phyloP scores from a whole-genome alignment of 2,888 invertebrate species.

The Sturmia bella region DNA sequence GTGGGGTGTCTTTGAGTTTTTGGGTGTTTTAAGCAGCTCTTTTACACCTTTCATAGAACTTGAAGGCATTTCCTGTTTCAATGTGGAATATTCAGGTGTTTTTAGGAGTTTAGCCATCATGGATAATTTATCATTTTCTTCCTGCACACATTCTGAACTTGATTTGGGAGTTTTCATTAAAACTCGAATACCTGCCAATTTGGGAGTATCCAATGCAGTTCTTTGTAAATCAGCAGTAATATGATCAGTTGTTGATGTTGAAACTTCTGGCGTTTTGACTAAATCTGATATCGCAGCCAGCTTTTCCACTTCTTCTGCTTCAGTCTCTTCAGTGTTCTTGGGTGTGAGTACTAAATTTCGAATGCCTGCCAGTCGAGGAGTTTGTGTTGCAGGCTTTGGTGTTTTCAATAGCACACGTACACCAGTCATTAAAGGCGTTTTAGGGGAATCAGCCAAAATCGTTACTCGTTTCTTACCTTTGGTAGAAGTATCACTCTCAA shows the following conservation, averaged over 20 bases:
- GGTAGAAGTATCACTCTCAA: not conserved
- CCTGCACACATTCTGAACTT: slow-evolving; percentile 39
- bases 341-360: slow-evolving; percentile 71
- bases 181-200: slow-evolving; percentile 68
- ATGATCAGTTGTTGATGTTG: slow-evolving; percentile 35
- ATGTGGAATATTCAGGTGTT: slow-evolving; percentile 71
- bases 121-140: slow-evolving; percentile 60
- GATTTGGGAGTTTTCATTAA: slow-evolving; percentile 71
- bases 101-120: slow-evolving; percentile 74
- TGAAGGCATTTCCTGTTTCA: slow-evolving; percentile 8
- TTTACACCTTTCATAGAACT: slow-evolving; percentile 71
- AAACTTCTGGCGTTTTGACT: slow-evolving; percentile 72
- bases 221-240: slow-evolving; percentile 66
- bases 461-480: slow-evolving; percentile 22
- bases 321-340: slow-evolving; percentile 53
- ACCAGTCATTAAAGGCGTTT: slow-evolving; percentile 62
- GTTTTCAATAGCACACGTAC: slow-evolving; percentile 71
- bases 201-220: slow-evolving; percentile 49
- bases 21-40: slow-evolving; percentile 75
- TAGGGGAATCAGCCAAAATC: slow-evolving; percentile 31
- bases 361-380: slow-evolving; percentile 68
- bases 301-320: slow-evolving; percentile 52
- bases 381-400: slow-evolving; percentile 63
- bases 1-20: slow-evolving; percentile 71
- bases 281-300: slow-evolving; percentile 72